These are phyloP conservation scores for Epistrophe grossulariae DNA, from an alignment of 2,888 invertebrate genomes.

Conservation along the genomic window DNA sequence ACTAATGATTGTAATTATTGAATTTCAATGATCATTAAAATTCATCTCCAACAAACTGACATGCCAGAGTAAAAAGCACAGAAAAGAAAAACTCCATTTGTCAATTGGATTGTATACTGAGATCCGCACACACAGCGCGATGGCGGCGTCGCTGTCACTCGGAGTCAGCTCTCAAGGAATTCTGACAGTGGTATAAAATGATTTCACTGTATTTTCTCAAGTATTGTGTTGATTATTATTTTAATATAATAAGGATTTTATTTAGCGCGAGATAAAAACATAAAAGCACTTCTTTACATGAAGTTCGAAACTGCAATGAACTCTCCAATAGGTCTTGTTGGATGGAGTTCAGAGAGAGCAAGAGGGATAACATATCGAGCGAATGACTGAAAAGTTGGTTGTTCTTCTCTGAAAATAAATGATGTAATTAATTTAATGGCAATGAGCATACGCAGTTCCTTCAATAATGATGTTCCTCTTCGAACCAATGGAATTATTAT, in stretches of 20 bases:
- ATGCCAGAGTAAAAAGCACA: slow-evolving; percentile 71
- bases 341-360: slow-evolving; percentile 65
- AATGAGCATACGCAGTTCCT: slow-evolving; percentile 76
- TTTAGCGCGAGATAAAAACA: slow-evolving; percentile 43
- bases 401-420: slow-evolving; percentile 76
- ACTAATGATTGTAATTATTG: slow-evolving; percentile 79
- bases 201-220: slow-evolving; percentile 22
- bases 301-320: slow-evolving; percentile 75
- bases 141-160: slow-evolving; percentile 71
- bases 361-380: slow-evolving; percentile 17
- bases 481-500: slow-evolving; percentile 62
- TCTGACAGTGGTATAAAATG: slow-evolving; percentile 44
- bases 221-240: slow-evolving; percentile 32
- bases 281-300: slow-evolving; percentile 71
- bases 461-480: slow-evolving; percentile 73
- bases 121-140: slow-evolving; percentile 48
- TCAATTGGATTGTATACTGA: slow-evolving; percentile 69
- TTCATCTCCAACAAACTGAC: slow-evolving; percentile 73
- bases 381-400: slow-evolving; percentile 44
- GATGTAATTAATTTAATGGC: slow-evolving; percentile 79
- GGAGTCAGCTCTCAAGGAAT: slow-evolving; percentile 44
- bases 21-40: slow-evolving; percentile 80
- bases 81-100: slow-evolving; percentile 72
- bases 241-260: slow-evolving; percentile 28
- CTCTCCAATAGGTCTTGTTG: slow-evolving; percentile 64